A percentile compares a stretch with the other conserved stretches of the same genome.
These are phyloP conservation scores for Lagocephalus sceleratus DNA, from an alignment of 2,797 vertebrate species.

Conservation along the genomic window DNA sequence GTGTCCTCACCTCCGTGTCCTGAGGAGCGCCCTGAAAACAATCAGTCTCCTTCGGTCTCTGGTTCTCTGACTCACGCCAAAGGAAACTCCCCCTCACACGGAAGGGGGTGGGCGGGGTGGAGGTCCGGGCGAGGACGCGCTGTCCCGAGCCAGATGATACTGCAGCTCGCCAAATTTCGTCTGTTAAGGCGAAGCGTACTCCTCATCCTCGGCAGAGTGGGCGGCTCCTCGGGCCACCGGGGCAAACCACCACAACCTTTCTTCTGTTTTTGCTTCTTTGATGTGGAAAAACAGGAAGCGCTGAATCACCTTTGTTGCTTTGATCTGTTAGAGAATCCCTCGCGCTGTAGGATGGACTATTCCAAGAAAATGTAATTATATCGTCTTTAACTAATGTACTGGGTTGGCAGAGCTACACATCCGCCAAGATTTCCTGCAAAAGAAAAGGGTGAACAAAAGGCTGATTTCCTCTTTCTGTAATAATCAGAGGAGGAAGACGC, in stretches of 20 bases:
- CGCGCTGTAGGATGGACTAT: too few relatives aligned
- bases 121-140: conserved; percentile 41
- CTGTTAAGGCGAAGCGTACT: conserved; percentile 62
- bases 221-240: conserved; percentile 28
- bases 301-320: not conserved
- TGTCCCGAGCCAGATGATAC: conserved; percentile 59
- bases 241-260: conserved; percentile 8
- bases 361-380: not conserved
- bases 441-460: not conserved
- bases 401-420: not conserved
- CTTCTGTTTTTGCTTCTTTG: conserved; percentile 6
- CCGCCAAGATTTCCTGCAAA: conserved; percentile 2
- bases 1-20: conserved; percentile 13
- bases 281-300: not conserved
- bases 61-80: conserved; percentile 29
- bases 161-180: conserved; percentile 60
- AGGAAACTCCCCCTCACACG: conserved; percentile 26
- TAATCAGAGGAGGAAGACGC: conserved; percentile 46
- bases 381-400: not conserved
- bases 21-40: conserved; percentile 17
- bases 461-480: conserved; percentile 34
- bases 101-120: not conserved
- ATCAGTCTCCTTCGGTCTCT: conserved; percentile 9
- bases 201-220: conserved; percentile 51
- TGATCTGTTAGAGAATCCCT: conserved; percentile 1